Base-by-base conservation (phyloP, 2,113 vertebrate genomes). In the Hippoglossus stenolepis region DNA sequence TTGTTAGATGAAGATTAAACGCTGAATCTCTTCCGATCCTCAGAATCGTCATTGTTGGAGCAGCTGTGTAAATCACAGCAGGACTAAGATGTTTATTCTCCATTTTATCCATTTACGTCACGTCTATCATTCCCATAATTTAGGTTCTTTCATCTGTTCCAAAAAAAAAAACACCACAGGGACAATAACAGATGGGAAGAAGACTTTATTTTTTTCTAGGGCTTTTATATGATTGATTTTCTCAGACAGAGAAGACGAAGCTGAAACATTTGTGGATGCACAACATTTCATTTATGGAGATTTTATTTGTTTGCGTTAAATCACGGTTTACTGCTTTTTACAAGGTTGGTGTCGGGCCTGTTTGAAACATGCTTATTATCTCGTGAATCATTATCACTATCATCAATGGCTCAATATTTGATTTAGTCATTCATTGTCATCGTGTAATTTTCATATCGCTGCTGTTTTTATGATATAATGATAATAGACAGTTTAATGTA, bases 71-170 rank as follows among this genome's bases (percentile, higher is more conserved):
- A 62, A 75, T 63, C 31, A 65, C 45, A 43, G 14, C 45, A 12
- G 11, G 35, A 40, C 62, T 38, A 43, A 43, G 23, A 20, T 56
- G 60, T 70, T 66, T 80, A 24, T 54, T 77, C 59, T 63, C 35
- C 13, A 64, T 54, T 49, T 57, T 9, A 20, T 38, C 24, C 15
- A 54, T 70, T 18, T 61, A 17, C 24, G 62, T 69, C 57, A 45
- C 43, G 21, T 70, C 65, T 9, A n/a, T 70, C 43, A 65, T 45
- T 40, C 8, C 45, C 26, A 49, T 26, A 24, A 28, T 40, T 21
- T 6, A 49, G 23, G 26, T 23, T 20, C 24, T 79, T 74, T 58
- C 54, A 65, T 75, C 31, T 61, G 20, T 60, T 12, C 43, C 18
- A 3, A 17, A 1, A 17, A 76, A 47, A 17, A 17, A 5, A 5